Conservation (phyloP, 2,797 vertebrate genomes). For the Artibeus jamaicensis region DNA sequence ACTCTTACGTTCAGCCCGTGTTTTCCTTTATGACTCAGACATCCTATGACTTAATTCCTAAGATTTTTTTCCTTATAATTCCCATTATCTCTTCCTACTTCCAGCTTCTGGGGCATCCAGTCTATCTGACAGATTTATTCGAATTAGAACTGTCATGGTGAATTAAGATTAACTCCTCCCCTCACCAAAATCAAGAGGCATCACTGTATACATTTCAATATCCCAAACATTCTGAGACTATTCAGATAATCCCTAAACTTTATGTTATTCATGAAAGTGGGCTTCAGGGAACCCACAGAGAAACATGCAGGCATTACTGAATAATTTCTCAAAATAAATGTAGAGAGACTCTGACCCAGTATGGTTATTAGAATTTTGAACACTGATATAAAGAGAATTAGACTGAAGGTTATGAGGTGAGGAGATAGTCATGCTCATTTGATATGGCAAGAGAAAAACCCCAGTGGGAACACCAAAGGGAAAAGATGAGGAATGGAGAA, state of each 20-base stretch:
- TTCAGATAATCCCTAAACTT: not conserved
- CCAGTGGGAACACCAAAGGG: not conserved
- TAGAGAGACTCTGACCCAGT: not conserved
- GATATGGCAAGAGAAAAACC: not conserved
- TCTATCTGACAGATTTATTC: not conserved
- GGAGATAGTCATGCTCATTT: not conserved
- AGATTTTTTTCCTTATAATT: not conserved
- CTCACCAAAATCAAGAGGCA: not conserved
- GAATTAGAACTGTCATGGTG: not conserved
- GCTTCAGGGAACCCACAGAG: not conserved
- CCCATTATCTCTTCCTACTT: not conserved
- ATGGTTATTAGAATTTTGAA: not conserved
- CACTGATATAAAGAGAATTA: not conserved
- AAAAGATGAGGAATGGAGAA: not conserved
- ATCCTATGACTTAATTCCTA: not conserved
- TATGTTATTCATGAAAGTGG: not conserved
- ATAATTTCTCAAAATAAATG: not conserved
- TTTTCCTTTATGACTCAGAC: not conserved
- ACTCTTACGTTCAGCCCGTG: not conserved
- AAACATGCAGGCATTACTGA: not conserved
- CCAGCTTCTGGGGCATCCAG: not conserved
- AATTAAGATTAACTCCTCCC: not conserved
- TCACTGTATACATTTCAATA: not conserved
- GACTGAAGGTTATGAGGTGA: not conserved
- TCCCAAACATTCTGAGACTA: not conserved